Conservation (phyloP, 2,888 invertebrate genomes). For the Phytoseiulus persimilis region DNA sequence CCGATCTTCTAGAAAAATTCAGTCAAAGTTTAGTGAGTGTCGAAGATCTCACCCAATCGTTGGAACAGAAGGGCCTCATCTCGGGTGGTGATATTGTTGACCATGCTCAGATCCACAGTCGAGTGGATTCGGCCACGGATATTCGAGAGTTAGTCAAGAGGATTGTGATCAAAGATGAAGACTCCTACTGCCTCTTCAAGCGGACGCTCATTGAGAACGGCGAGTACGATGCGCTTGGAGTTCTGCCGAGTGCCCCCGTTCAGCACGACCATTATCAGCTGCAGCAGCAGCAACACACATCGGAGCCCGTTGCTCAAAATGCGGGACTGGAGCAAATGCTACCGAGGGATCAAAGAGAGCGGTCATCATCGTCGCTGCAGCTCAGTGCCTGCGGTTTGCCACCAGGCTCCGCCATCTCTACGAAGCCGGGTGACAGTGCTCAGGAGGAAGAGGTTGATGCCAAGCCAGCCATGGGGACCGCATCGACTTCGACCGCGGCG, state of each 20-base stretch:
- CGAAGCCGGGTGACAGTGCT: neutral
- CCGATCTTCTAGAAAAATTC: neutral
- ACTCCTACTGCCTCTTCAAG: conserved; percentile 20
- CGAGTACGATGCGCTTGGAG: conserved; percentile 5
- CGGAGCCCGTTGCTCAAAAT: neutral
- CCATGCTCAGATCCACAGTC: neutral
- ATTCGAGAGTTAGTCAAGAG: neutral
- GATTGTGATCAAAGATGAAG: conserved; percentile 19
- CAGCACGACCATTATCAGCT: neutral
- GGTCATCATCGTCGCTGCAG: neutral
- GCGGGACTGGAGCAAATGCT: neutral
- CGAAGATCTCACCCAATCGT: neutral
- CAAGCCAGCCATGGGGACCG: neutral
- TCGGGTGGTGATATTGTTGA: neutral
- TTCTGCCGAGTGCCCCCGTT: neutral
- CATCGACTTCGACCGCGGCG: neutral
- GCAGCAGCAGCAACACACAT: neutral
- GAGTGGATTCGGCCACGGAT: neutral
- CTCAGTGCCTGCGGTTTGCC: too few species aligned
- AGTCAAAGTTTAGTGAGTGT: neutral
- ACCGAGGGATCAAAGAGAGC: neutral
- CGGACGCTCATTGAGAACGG: conserved; percentile 36
- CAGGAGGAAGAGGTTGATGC: conserved; percentile 27
- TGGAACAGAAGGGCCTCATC: neutral
- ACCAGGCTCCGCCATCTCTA: neutral